A percentile compares a stretch with the other conserved stretches of the same genome.
Conservation (phyloP, 2,888 invertebrate genomes). For the Fragum whitleyi region DNA sequence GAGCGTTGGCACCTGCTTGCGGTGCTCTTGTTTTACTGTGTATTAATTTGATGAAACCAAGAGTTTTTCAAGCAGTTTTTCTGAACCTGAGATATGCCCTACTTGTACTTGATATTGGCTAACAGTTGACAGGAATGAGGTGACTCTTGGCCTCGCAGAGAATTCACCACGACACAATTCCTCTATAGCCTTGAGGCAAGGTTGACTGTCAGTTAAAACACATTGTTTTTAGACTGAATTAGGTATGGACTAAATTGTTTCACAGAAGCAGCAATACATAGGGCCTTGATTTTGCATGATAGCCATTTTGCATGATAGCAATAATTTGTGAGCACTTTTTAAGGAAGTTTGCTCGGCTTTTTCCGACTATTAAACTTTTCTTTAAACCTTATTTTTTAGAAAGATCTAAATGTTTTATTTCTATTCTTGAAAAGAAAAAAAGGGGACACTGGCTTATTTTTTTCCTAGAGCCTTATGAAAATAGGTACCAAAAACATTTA, state of each 20-base stretch:
- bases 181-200: conserved; percentile 68
- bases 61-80: conserved; percentile 1
- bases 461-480: too few relatives aligned
- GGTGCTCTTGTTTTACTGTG: too few relatives aligned
- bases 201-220: conserved; percentile 67
- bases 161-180: conserved; percentile 67
- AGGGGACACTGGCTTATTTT: too few relatives aligned
- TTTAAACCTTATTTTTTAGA: too few relatives aligned
- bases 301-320: conserved; percentile 63
- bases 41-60: neutral
- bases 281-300: conserved; percentile 69
- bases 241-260: conserved; percentile 67
- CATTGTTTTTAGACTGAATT: conserved; percentile 56
- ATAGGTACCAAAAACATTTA: too few relatives aligned
- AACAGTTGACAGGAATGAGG: conserved; percentile 60
- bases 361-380: too few relatives aligned
- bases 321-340: conserved; percentile 41
- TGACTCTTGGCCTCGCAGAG: conserved; percentile 63
- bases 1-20: too few relatives aligned
- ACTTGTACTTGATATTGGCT: conserved; percentile 53
- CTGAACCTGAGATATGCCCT: conserved; percentile 40
- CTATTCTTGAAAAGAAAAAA: too few relatives aligned
- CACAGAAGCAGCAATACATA: conserved; percentile 61
- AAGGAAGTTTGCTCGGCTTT: too few relatives aligned
- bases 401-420: too few relatives aligned